Conservation (phyloP, 2,113 vertebrate genomes). For the Centropus bengalensis region DNA sequence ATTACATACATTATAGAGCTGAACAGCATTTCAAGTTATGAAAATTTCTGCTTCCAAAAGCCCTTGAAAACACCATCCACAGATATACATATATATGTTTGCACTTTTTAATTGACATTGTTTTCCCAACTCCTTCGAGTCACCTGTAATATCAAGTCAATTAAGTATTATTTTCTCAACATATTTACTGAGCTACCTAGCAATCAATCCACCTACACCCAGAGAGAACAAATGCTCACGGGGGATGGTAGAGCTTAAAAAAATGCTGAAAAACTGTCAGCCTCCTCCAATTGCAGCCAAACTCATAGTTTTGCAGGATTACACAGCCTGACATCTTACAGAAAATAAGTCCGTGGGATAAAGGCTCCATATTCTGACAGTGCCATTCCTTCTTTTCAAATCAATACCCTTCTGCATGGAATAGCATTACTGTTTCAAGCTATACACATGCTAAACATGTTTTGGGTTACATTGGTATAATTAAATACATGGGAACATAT, state of each 20-base stretch:
- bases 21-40: constrained; percentile 35
- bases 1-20: constrained; percentile 37
- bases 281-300: constrained; percentile 58
- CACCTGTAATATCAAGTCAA: constrained; percentile 73
- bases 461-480: background rate
- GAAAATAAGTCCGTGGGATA: constrained; percentile 65
- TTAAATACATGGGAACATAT: background rate
- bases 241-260: constrained; percentile 58
- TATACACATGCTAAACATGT: background rate
- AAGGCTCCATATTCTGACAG: constrained; percentile 58
- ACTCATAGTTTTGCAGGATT: constrained; percentile 64
- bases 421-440: background rate
- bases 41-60: constrained; percentile 35
- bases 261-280: constrained; percentile 52
- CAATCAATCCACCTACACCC: constrained; percentile 71
- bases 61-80: constrained; percentile 41
- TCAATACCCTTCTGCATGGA: constrained; percentile 38
- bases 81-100: constrained; percentile 21
- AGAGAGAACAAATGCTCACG: constrained; percentile 44
- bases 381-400: constrained; percentile 25
- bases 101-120: constrained; percentile 67
- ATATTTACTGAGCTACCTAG: constrained; percentile 72
- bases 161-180: constrained; percentile 74
- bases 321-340: constrained; percentile 65
- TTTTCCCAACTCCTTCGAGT: constrained; percentile 72